Percentiles rank a stretch among this genome's conserved stretches.
phyloP scores from a whole-genome alignment of 2,888 invertebrate species.

The Chalcosyrphus nemorum region DNA sequence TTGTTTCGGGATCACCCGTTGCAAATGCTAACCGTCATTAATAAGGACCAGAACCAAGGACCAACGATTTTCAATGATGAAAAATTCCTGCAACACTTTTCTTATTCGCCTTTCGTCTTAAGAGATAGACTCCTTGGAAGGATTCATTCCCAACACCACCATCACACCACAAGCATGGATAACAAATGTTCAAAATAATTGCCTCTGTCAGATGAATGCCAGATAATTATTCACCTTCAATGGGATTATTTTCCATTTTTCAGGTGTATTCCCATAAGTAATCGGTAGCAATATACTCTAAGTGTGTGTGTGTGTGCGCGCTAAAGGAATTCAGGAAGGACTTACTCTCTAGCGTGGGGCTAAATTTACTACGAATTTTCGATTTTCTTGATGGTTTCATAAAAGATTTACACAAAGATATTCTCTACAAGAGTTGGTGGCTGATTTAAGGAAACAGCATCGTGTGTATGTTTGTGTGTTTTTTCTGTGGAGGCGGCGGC shows the following conservation, averaged over 20 bases:
- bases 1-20: conserved; percentile 70
- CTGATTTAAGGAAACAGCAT: conserved; percentile 1
- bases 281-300: conserved; percentile 1
- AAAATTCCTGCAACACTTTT: conserved; percentile 23
- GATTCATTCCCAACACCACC: no score
- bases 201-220: conserved; percentile 65
- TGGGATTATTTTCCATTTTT: conserved; percentile 71
- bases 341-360: background rate
- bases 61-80: conserved; percentile 24
- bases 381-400: conserved; percentile 71
- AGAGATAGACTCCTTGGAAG: background rate
- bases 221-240: conserved; percentile 72
- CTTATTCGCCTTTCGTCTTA: background rate
- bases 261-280: conserved; percentile 65
- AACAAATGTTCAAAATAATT: conserved; percentile 71
- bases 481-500: background rate
- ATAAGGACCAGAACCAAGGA: conserved; percentile 45
- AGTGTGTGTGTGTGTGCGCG: background rate
- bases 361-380: conserved; percentile 47
- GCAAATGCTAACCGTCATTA: conserved; percentile 66
- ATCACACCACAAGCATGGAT: conserved; percentile 29
- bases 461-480: background rate
- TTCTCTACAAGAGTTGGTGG: conserved; percentile 5
- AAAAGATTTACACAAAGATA: conserved; percentile 63
- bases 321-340: conserved; percentile 11